phyloP scores from a whole-genome alignment of 1,140 invertebrate genomes.

The Cardiocondyla obscurior region DNA sequence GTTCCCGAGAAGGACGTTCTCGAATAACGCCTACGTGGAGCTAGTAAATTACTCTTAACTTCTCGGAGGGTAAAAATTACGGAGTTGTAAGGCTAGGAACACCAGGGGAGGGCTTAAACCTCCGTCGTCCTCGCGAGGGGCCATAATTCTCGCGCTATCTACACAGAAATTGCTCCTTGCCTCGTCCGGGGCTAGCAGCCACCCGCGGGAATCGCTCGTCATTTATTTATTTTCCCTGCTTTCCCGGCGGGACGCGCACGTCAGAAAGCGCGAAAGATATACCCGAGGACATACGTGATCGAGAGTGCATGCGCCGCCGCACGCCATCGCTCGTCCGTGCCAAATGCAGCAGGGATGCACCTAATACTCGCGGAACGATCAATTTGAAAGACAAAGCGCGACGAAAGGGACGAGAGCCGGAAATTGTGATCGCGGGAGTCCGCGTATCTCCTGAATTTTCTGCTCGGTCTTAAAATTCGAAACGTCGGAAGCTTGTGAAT shows the following conservation, averaged over 20 bases:
- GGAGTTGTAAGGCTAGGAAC: conserved; percentile 78
- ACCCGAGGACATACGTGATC: conserved; percentile 42
- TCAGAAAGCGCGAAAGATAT: conserved; percentile 65
- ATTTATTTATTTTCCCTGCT: conserved; percentile 80
- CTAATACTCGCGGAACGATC: conserved; percentile 25
- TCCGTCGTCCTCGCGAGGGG: conserved; percentile 65
- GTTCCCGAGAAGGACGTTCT: conserved; percentile 26
- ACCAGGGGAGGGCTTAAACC: conserved; percentile 70
- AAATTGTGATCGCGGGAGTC: neutral
- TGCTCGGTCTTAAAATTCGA: neutral
- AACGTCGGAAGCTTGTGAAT: neutral
- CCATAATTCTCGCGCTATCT: conserved; percentile 83
- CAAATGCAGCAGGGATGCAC: neutral
- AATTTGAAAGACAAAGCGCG: neutral
- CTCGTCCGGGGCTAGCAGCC: conserved; percentile 42
- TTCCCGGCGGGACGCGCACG: conserved; percentile 69
- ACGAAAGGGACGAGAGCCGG: neutral
- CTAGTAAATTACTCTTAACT: conserved; percentile 83
- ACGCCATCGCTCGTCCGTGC: neutral
- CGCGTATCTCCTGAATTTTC: no score
- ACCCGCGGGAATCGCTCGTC: conserved; percentile 77
- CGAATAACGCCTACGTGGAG: conserved; percentile 74
- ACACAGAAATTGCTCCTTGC: conserved; percentile 74
- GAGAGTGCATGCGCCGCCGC: conserved; percentile 25
- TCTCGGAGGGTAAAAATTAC: conserved; percentile 82